Conservation (phyloP, 2,888 invertebrate genomes). For the Scaptomyza reducta region DNA sequence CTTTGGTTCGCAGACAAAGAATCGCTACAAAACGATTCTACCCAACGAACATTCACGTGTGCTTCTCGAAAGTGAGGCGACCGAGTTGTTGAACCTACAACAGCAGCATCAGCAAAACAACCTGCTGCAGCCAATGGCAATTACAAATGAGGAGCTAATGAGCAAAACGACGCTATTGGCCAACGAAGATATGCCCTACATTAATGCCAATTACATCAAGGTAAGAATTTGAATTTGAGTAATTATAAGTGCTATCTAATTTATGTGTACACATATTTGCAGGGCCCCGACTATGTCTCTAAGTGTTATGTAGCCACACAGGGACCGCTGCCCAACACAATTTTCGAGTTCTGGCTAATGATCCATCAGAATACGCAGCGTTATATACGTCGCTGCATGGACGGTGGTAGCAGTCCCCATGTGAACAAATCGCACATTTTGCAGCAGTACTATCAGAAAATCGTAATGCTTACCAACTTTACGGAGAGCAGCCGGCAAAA, state of each 20-base stretch:
- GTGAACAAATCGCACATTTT: slow-evolving; percentile 68
- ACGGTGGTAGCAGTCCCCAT: slow-evolving; percentile 73
- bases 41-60: slow-evolving; percentile 95
- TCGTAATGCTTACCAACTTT: slow-evolving; percentile 96
- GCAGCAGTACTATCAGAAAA: slow-evolving; percentile 85
- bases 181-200: slow-evolving; percentile 88
- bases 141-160: slow-evolving; percentile 29
- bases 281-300: slow-evolving; percentile 95
- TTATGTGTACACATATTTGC: slow-evolving; percentile 51
- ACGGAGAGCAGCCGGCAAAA: slow-evolving; percentile 93
- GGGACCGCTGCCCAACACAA: slow-evolving; percentile 95
- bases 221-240: slow-evolving; percentile 83
- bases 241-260: not conserved
- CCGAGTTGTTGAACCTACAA: slow-evolving; percentile 59
- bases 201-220: slow-evolving; percentile 97
- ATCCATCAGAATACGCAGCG: slow-evolving; percentile 86
- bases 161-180: slow-evolving; percentile 82
- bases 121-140: slow-evolving; percentile 30
- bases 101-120: slow-evolving; percentile 43
- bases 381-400: slow-evolving; percentile 71
- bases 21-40: slow-evolving; percentile 94
- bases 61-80: slow-evolving; percentile 85
- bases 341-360: slow-evolving; percentile 96
- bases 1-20: slow-evolving; percentile 94
- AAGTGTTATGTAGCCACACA: slow-evolving; percentile 96